Conservation (phyloP, 2,797 vertebrate species). For the Nannoperca australis region DNA sequence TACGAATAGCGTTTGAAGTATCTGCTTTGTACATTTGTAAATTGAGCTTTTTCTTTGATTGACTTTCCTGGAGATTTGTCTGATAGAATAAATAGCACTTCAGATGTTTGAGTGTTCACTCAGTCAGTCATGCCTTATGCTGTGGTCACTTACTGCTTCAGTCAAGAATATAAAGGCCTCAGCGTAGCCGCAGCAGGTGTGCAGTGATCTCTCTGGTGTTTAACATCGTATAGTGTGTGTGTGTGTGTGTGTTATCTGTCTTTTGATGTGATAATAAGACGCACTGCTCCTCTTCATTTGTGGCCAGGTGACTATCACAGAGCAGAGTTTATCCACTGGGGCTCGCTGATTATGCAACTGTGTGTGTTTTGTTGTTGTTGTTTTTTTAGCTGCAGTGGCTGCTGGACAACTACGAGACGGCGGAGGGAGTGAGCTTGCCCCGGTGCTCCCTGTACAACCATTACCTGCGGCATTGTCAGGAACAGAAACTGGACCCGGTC, state of each 20-base stretch:
- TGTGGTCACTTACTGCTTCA: conserved; percentile 22
- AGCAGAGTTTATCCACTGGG: conserved; percentile 28
- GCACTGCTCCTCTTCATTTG: conserved; percentile 37
- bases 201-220: conserved; percentile 37
- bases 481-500: conserved; percentile 97
- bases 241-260: conserved; percentile 28
- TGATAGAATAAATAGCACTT: conserved; percentile 21
- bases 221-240: conserved; percentile 37
- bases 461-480: conserved; percentile 97
- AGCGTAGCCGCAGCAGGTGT: background rate
- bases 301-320: conserved; percentile 48
- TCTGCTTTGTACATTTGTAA: conserved; percentile 14
- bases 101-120: conserved; percentile 48
- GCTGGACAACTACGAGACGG: conserved; percentile 97
- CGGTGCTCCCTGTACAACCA: conserved; percentile 97
- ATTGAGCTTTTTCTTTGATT: conserved; percentile 13
- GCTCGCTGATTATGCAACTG: conserved; percentile 42
- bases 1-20: conserved; percentile 18
- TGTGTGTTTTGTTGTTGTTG: conserved; percentile 61
- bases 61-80: conserved; percentile 25
- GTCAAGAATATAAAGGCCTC: conserved; percentile 10
- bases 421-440: conserved; percentile 95
- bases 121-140: conserved; percentile 33
- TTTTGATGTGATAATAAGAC: conserved; percentile 66
- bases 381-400: conserved; percentile 94